phyloP scores from a whole-genome alignment of 2,797 vertebrate genomes.

The Lates japonicus region DNA sequence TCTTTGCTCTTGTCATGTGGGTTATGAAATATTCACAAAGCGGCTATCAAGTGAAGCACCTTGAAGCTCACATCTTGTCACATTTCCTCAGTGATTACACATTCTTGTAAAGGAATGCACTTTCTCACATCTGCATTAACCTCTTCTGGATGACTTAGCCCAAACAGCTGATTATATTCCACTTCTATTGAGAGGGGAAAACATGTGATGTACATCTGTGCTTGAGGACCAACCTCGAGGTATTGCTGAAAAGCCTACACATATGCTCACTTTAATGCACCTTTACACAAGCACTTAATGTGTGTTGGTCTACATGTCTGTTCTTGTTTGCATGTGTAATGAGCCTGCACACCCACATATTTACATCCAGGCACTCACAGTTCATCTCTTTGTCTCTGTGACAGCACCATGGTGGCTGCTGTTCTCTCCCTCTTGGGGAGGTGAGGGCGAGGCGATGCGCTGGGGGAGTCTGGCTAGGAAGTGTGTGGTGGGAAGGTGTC shows the following conservation, averaged over 20 bases:
- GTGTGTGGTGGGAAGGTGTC: constrained; percentile 43
- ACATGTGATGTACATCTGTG: background rate
- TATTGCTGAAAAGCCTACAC: background rate
- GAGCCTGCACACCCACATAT: constrained; percentile 37
- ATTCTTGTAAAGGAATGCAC: constrained; percentile 26
- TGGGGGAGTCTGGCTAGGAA: constrained; percentile 59
- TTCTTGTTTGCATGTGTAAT: constrained; percentile 61
- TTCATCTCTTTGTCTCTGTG: constrained; percentile 99
- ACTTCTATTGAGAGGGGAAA: background rate
- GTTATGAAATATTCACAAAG: constrained; percentile 86
- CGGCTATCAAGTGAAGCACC: constrained; percentile 66
- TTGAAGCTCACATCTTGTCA: constrained; percentile 53
- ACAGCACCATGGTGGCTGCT: constrained; percentile 97
- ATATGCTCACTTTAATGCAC: background rate
- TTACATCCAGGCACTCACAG: constrained; percentile 89
- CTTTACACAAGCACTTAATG: background rate
- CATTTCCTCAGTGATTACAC: constrained; percentile 35
- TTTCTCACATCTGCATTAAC: constrained; percentile 30
- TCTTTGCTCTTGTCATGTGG: constrained; percentile 66
- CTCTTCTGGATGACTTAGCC: constrained; percentile 6
- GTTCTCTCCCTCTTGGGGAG: constrained; percentile 85
- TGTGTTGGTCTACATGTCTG: constrained; percentile 21
- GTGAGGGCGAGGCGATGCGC: constrained; percentile 71
- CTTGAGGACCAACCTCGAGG: background rate
- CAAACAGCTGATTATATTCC: constrained; percentile 7